Evolutionary conservation across 2,113 vertebrate genomes (phyloP), one percentile per base, ranked within the genome.

Genomic region (Zeus faber): DNA sequence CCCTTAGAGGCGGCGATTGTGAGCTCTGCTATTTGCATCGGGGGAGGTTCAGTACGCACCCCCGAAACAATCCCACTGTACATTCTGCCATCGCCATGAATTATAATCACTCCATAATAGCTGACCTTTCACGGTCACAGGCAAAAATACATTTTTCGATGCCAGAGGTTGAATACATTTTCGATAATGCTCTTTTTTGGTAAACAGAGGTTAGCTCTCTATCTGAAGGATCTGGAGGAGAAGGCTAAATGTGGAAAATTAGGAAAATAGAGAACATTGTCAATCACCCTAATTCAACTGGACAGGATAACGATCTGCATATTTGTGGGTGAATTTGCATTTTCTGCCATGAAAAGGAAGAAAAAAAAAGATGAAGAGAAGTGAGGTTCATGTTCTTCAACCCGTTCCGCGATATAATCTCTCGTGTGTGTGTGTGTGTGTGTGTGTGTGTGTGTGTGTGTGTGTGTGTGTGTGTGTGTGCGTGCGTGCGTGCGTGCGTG

Each of bases 241-340:
- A 50, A 69, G 54, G 51, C 65, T 64, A 44, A 55, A 70, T 70
- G 57, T 61, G 52, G 55, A 44, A 35, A 62, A 26, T 44, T 57
- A 7, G 44, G 33, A n/a, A 23, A 52, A 62, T 50, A 47, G 20
- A 8, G 18, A 35, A 62, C 49, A 54, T 24, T 41, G 29, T 33
- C 44, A 25, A 60, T 72, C 47, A 61, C 45, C 10, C 55, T 76
- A 67, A 77, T 63, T 50, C 49, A 49, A 22, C 48, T 13, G 20
- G 57, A 65, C 68, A 76, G 44, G 47, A 49, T 25, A 62, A 31
- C 73, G 47, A 59, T 74, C 75, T 70, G 49, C 39, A 62, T 53
- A 33, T 66, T 59, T 71, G 53, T 31, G 53, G 66, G n/a, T 41
- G n/a, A 72, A 43, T 22, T 8, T 16, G 25, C 16, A 49, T 73